Conservation (phyloP, 2,797 vertebrate genomes). For the Mormyrops attenuatus region DNA sequence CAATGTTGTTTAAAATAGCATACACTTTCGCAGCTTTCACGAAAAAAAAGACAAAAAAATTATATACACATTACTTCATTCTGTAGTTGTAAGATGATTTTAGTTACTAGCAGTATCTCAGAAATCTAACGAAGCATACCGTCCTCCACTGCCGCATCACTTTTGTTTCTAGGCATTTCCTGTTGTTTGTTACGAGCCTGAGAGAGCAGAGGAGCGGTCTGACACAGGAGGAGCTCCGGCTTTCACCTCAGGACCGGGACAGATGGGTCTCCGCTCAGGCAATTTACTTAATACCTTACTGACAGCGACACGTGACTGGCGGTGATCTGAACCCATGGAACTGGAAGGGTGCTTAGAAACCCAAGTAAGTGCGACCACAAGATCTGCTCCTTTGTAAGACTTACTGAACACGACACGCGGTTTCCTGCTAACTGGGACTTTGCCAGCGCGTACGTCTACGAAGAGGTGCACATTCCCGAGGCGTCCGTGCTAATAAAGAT, state of each 20-base stretch:
- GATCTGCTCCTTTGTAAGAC: not conserved
- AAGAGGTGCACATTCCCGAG: not conserved
- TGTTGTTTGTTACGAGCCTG: not conserved
- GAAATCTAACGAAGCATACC: constrained; percentile 50
- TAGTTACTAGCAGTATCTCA: not conserved
- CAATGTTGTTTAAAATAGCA: not conserved
- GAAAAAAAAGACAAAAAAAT: not conserved
- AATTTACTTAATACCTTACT: constrained; percentile 51
- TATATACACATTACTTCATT: not conserved
- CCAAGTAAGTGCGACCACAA: not conserved
- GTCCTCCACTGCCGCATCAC: constrained; percentile 59
- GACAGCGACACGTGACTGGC: constrained; percentile 51
- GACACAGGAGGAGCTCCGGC: not conserved
- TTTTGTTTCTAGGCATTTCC: constrained; percentile 75
- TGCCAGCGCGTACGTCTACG: not conserved
- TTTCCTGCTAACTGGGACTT: not conserved
- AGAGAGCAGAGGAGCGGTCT: not conserved
- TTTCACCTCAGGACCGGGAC: not conserved
- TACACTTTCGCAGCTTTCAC: not conserved
- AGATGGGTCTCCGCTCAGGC: constrained; percentile 46
- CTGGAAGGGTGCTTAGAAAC: not conserved
- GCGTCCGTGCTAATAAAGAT: not conserved
- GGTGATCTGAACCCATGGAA: not conserved
- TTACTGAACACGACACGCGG: not conserved
- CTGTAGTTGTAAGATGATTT: not conserved